phyloP scores from a whole-genome alignment of 2,797 vertebrate genomes.

The Smutsia gigantea region DNA sequence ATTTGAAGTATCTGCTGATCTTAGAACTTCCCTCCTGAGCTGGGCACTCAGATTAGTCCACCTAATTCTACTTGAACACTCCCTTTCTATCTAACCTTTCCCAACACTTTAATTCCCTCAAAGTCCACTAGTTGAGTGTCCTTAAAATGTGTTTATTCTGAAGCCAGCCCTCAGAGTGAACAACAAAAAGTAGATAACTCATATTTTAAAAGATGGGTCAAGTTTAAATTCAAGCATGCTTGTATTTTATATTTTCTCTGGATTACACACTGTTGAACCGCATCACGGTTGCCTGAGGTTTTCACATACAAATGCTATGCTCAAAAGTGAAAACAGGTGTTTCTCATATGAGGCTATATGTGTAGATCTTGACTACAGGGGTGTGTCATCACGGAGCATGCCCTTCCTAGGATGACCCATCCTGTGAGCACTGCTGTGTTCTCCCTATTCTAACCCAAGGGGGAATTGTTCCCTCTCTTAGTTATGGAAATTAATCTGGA shows the following conservation, averaged over 20 bases:
- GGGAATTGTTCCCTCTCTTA: not conserved
- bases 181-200: not conserved
- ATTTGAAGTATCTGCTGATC: not conserved
- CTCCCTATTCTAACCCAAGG: not conserved
- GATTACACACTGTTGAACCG: not conserved
- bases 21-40: too few relatives aligned
- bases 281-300: not conserved
- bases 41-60: not conserved
- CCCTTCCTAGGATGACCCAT: not conserved
- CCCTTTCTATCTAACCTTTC: not conserved
- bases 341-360: not conserved
- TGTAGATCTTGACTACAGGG: not conserved
- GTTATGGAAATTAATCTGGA: not conserved
- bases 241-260: conserved; percentile 10
- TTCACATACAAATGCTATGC: not conserved
- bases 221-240: not conserved
- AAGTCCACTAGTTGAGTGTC: not conserved
- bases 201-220: not conserved
- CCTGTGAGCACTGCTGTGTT: not conserved
- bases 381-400: not conserved
- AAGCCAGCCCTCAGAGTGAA: not conserved
- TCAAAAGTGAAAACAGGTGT: not conserved
- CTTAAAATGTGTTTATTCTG: not conserved
- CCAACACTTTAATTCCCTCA: not conserved
- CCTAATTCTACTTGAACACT: not conserved